Percentiles rank a stretch among this genome's conserved stretches.
phyloP scores from a whole-genome alignment of 2,113 vertebrate species.

The Cervus canadensis region DNA sequence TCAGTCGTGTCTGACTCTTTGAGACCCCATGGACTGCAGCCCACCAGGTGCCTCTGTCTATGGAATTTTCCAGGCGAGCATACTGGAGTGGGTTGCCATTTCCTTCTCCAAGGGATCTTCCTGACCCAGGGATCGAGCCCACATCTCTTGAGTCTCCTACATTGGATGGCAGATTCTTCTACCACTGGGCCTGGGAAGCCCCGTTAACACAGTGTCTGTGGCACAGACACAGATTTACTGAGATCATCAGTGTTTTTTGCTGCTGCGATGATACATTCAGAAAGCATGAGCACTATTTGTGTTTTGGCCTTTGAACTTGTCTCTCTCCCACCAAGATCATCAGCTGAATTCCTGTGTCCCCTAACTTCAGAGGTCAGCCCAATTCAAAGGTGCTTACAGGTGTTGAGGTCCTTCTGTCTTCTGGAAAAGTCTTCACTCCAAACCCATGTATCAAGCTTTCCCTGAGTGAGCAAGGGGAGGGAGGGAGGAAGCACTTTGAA shows the following conservation, averaged over 20 bases:
- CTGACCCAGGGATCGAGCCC: rapidly evolving
- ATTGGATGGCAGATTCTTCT: background rate
- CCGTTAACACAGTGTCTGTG: no score
- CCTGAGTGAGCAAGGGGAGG: rapidly evolving
- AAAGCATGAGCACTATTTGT: background rate
- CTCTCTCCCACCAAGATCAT: background rate
- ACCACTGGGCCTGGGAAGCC: background rate
- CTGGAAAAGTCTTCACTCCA: background rate
- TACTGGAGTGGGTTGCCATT: background rate
- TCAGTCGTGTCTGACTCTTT: background rate
- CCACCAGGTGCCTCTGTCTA: background rate
- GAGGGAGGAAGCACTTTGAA: background rate
- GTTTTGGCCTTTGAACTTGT: background rate
- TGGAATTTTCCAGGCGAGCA: background rate
- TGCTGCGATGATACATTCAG: background rate
- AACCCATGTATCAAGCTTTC: background rate
- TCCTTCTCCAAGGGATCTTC: background rate
- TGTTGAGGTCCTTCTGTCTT: background rate
- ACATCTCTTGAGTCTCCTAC: background rate
- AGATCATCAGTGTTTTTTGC: background rate
- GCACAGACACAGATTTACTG: no score
- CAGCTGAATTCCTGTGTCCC: background rate
- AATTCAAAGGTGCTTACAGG: background rate
- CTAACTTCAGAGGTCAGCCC: background rate
- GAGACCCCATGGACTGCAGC: background rate